Evolutionary conservation across 2,113 vertebrate species (phyloP), one percentile per base, ranked within the genome.

Genomic region (Ciconia boyciana): DNA sequence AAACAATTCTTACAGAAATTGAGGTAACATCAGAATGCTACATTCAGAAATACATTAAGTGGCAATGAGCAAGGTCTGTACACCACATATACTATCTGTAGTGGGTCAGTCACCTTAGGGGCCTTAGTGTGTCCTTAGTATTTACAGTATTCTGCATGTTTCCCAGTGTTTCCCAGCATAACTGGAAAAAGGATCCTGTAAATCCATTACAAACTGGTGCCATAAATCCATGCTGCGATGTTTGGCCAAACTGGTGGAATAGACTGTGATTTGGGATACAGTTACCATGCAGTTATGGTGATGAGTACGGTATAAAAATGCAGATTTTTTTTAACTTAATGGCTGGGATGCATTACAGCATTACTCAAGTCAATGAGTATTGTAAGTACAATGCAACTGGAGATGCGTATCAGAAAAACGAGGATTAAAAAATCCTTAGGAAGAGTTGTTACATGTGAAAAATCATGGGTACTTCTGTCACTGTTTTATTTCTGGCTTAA

Each of bases 1-100:
- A 95, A 95, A 75, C 21, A 82, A 26, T 65, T 87, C 70, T 97
- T 93, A 21, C 29, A 94, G 71, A 96, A 94, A 74, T n/a, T 83
- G 72, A 85, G 25, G 19, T 77, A 92, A 86, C 43, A 92, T 66
- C 31, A 52, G 16, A 77, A 43, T 43, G 49, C 74, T 74, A 12
- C 55, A 85, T 84, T 91, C 54, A 85, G 90, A 70, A 95, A 86
- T 58, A 34, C 41, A 22, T 84, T n/a, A 51, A 82, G 76, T 3
- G 3, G 32, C 28, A 68, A 25, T 17, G 31, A 93, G 32, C 13
- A 83, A 64, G 36, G 15, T 43, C 31, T 84, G 29, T 68, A 77
- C 25, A 6, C 18, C 70, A 9, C 11, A 13, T 24, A 25, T 22
- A 16, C 9, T 39, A 29, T 49, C 52, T 55, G 48, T 26, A 71